phyloP scores from a whole-genome alignment of 2,797 vertebrate genomes.

The Bucorvus abyssinicus region DNA sequence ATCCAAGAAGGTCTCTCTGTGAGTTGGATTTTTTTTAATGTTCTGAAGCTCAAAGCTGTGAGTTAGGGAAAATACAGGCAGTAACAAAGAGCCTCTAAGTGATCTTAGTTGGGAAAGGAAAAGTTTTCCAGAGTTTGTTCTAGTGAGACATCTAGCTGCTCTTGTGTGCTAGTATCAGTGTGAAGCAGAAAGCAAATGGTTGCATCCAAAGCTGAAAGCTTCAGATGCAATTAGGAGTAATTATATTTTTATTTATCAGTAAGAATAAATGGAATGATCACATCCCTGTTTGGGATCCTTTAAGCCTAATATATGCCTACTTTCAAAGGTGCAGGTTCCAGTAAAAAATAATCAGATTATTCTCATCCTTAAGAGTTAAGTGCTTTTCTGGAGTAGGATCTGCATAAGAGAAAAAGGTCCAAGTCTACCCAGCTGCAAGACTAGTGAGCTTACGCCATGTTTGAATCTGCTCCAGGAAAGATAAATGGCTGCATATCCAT shows the following conservation, averaged over 20 bases:
- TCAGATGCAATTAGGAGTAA: neutral
- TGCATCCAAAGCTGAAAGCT: neutral
- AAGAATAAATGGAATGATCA: neutral
- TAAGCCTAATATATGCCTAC: neutral
- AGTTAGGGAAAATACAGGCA: neutral
- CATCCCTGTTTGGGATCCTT: neutral
- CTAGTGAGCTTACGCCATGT: neutral
- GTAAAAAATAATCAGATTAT: conserved; percentile 6
- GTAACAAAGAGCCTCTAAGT: neutral
- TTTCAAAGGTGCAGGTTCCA: neutral
- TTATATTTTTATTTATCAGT: neutral
- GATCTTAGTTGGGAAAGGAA: neutral
- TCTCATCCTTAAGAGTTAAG: conserved; percentile 13
- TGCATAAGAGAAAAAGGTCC: neutral
- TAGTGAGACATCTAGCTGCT: conserved; percentile 75
- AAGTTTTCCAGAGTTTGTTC: conserved; percentile 61
- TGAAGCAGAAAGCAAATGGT: neutral
- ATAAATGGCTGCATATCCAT: neutral
- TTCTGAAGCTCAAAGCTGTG: neutral
- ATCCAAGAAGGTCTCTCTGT: neutral
- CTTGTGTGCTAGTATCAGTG: conserved; percentile 49
- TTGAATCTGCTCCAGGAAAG: conserved; percentile 39
- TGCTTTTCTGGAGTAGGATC: conserved; percentile 35
- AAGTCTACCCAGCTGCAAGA: conserved; percentile 44
- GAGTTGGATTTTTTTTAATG: neutral